Base-by-base conservation (phyloP, 2,888 invertebrate genomes). In the Tupiocoris notatus region DNA sequence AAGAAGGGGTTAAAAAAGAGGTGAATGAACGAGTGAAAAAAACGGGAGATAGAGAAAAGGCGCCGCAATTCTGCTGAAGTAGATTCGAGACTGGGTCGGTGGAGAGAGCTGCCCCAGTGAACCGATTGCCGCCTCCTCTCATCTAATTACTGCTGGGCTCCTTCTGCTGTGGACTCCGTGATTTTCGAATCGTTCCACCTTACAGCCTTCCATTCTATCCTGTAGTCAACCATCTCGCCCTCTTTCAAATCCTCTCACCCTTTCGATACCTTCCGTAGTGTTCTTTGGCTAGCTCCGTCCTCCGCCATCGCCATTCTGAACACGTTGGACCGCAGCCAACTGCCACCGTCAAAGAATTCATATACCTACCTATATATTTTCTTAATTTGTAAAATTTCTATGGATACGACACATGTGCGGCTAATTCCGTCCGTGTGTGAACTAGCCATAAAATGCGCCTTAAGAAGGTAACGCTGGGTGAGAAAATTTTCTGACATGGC, bases 261-360 rank as follows among this genome's bases (percentile, higher is more conserved):
- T n/a, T n/a, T n/a, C n/a, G n/a, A n/a, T n/a, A n/a, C n/a, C n/a
- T 67, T 24, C 67, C 67, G 56, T 20, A 22, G 2, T 54, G 7
- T 54, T 18, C 23, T 22, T 16, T 22, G 12, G 23, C 63, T 59
- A n/a, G 1, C 0, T 63, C 23, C 23, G 23, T 63, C 63, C 23
- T 3, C 18, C 20, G 59, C 7, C 20, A 20, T 17, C 54, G 39
- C 70, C 59, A 70, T 70, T 70, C 70, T 12, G 20, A 59, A 70
- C 70, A 70, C 70, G 70, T 70, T 70, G 70, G 70, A 70, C 70
- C 59, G 22, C 70, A 58, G 59, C 70, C 70, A 70, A 24, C 70
- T 39, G 39, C 39, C 39, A 3, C 6, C 3, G 39, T 12, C 70
- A n/a, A n/a, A n/a, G n/a, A n/a, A n/a, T n/a, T n/a, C n/a, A n/a